Evolutionary conservation across 2,888 invertebrate species (phyloP).

Genomic region (Drosophila merina): DNA sequence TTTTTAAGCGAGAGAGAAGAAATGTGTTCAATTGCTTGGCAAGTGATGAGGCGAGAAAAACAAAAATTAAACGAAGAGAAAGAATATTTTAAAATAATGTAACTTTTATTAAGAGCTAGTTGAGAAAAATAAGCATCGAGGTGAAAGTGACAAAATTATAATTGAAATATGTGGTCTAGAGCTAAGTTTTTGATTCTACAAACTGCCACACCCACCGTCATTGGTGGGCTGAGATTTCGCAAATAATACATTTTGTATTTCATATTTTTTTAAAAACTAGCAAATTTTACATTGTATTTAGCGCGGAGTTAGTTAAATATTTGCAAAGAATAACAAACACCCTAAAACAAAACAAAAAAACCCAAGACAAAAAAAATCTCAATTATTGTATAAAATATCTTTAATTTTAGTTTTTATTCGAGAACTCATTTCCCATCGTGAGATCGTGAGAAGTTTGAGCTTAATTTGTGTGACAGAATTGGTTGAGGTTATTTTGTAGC

Average conservation of each 20-base stretch:
- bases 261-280: slow-evolving; percentile 58
- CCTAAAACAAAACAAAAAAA: slow-evolving; percentile 18
- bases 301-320: slow-evolving; percentile 72
- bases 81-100: slow-evolving; percentile 59
- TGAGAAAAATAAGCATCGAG: slow-evolving; percentile 64
- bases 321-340: slow-evolving; percentile 50
- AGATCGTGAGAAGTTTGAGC: slow-evolving; percentile 24
- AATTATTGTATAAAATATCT: slow-evolving; percentile 49
- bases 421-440: slow-evolving; percentile 6
- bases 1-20: slow-evolving; percentile 49
- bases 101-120: slow-evolving; percentile 64
- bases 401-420: slow-evolving; percentile 19
- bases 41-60: slow-evolving; percentile 19
- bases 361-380: slow-evolving; percentile 40
- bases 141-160: slow-evolving; percentile 20
- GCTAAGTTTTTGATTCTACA: slow-evolving; percentile 57
- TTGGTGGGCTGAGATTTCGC: slow-evolving; percentile 57
- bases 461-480: slow-evolving; percentile 23
- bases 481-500: slow-evolving; percentile 26
- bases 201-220: slow-evolving; percentile 41
- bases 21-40: slow-evolving; percentile 65
- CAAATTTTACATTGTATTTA: slow-evolving; percentile 70
- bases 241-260: slow-evolving; percentile 52
- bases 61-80: slow-evolving; percentile 10
- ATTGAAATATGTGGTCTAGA: slow-evolving; percentile 43